These are phyloP conservation scores for Aleiodes leptofemur DNA, from an alignment of 2,888 invertebrate species.

Conservation along the genomic window DNA sequence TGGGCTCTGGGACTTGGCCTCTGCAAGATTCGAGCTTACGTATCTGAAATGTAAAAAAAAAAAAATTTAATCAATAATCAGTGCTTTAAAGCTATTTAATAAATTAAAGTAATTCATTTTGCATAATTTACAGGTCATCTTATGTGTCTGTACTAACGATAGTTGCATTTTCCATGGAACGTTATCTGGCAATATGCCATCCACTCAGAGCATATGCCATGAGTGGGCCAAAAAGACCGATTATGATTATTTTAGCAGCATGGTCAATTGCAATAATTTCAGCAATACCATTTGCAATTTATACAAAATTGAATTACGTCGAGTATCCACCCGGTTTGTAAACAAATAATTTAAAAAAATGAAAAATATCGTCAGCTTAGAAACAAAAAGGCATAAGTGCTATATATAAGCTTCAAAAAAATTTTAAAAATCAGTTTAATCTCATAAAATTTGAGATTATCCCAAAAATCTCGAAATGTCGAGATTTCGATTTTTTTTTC, in stretches of 20 bases:
- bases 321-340: slow-evolving; percentile 82
- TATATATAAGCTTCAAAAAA: too few species aligned
- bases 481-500: slow-evolving; percentile 23
- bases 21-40: slow-evolving; percentile 88
- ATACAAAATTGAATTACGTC: slow-evolving; percentile 85
- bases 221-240: slow-evolving; percentile 88
- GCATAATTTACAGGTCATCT: slow-evolving; percentile 81
- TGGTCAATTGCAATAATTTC: slow-evolving; percentile 87
- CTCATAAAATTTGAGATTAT: too few species aligned
- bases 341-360: background rate
- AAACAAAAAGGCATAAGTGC: too few species aligned
- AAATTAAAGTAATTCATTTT: too few species aligned
- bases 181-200: slow-evolving; percentile 94
- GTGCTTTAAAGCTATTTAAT: too few species aligned
- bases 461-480: too few species aligned
- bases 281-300: slow-evolving; percentile 86
- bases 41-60: slow-evolving; percentile 89
- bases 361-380: too few species aligned
- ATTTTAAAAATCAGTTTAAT: too few species aligned
- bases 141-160: slow-evolving; percentile 95
- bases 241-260: slow-evolving; percentile 85
- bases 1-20: slow-evolving; percentile 87
- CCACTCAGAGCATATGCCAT: slow-evolving; percentile 89
- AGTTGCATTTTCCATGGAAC: slow-evolving; percentile 93
- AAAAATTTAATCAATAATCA: background rate